Evolutionary conservation across 2,113 vertebrate genomes (phyloP).

Genomic region (Bostrychus sinensis): DNA sequence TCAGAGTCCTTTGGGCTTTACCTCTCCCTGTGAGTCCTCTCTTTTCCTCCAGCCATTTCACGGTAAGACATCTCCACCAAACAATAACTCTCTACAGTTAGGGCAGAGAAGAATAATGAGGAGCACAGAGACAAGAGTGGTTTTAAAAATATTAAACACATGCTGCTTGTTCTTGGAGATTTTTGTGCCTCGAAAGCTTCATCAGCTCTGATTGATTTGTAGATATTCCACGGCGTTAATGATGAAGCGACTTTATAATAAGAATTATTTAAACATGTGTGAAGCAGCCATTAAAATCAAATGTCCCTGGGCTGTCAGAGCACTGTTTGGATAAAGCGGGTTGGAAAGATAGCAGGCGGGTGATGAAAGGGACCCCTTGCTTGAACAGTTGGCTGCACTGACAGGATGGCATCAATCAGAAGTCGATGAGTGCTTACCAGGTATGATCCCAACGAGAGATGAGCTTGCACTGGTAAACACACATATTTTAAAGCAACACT

Average conservation of each 20-base stretch:
- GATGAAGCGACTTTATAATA: constrained; percentile 1
- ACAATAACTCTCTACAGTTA: not conserved
- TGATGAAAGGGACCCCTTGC: constrained; percentile 14
- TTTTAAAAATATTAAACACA: constrained; percentile 15
- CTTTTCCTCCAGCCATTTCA: constrained; percentile 2
- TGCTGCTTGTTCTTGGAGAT: not conserved
- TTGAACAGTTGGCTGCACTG: constrained; percentile 61
- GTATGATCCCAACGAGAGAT: constrained; percentile 22
- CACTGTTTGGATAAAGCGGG: constrained; percentile 11
- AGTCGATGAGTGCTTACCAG: constrained; percentile 37
- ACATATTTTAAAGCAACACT: not conserved
- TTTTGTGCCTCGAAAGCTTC: not conserved
- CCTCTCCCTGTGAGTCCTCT: constrained; percentile 1
- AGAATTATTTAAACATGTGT: constrained; percentile 39
- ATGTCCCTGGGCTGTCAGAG: constrained; percentile 15
- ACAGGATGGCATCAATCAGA: constrained; percentile 62
- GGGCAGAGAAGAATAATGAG: not conserved
- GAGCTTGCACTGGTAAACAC: constrained; percentile 10
- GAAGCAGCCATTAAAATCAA: constrained; percentile 35
- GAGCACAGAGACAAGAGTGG: not conserved
- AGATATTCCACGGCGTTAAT: not conserved
- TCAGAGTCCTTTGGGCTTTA: constrained; percentile 1
- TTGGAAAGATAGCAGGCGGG: constrained; percentile 4
- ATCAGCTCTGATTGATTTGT: not conserved
- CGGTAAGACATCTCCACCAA: not conserved